Evolutionary conservation across 2,797 vertebrate species (phyloP).

Genomic region (Cetoscarus ocellatus): DNA sequence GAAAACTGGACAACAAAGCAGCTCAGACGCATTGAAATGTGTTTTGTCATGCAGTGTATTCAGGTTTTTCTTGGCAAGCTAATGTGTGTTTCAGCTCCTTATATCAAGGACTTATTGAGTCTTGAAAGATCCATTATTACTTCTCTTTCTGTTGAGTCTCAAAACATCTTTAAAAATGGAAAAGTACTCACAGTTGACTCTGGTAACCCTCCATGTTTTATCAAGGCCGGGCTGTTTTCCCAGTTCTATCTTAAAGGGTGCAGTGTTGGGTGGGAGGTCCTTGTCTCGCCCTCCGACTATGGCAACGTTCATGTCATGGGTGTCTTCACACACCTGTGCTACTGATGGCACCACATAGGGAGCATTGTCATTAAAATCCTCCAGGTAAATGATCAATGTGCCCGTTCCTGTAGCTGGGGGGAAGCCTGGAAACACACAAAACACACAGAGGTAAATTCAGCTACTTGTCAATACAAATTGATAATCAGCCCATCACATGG

Average conservation of each 20-base stretch:
- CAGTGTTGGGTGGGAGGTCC: constrained; percentile 93
- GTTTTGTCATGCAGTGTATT: background rate
- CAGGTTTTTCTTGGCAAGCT: background rate
- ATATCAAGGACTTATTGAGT: background rate
- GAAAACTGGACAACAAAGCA: background rate
- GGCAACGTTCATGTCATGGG: constrained; percentile 91
- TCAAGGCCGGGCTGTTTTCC: constrained; percentile 91
- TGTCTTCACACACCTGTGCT: constrained; percentile 92
- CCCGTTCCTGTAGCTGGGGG: constrained; percentile 95
- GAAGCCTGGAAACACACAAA: constrained; percentile 84
- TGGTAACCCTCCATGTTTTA: constrained; percentile 94
- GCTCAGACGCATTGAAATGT: background rate
- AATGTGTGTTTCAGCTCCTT: background rate
- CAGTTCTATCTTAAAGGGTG: constrained; percentile 95
- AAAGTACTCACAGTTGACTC: constrained; percentile 93
- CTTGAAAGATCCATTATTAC: constrained; percentile 2
- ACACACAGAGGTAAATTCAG: too few relatives aligned
- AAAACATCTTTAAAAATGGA: background rate
- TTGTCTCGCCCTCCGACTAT: constrained; percentile 91
- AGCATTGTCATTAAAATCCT: constrained; percentile 95
- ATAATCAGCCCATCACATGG: too few relatives aligned
- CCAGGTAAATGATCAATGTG: constrained; percentile 91
- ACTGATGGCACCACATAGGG: constrained; percentile 91
- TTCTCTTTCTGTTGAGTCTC: background rate
- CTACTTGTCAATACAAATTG: too few relatives aligned